phyloP scores from a whole-genome alignment of 2,888 invertebrate genomes.

The Acrobasis repandana region DNA sequence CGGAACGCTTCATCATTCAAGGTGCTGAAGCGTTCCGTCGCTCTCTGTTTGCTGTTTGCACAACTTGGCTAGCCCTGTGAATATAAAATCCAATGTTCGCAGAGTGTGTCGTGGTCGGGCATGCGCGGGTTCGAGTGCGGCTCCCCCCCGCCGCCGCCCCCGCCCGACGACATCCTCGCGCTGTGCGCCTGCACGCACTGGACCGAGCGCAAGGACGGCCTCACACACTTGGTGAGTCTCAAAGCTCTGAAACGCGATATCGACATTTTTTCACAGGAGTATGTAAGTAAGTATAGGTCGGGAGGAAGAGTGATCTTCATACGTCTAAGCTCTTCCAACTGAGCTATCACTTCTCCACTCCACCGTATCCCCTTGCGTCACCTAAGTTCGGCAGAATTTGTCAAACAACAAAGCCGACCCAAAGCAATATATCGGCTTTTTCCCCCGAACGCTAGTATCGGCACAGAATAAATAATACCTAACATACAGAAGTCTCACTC shows the following conservation, averaged over 20 bases:
- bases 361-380: no score
- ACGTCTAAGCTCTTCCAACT: no score
- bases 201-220: constrained; percentile 97
- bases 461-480: no score
- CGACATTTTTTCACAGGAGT: not conserved
- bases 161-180: constrained; percentile 90
- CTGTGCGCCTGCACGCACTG: constrained; percentile 95
- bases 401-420: no score
- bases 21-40: no score
- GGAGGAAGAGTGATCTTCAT: not conserved
- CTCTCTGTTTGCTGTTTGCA: not conserved
- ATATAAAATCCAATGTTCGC: constrained; percentile 36
- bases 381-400: no score
- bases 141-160: constrained; percentile 74
- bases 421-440: no score
- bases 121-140: constrained; percentile 85
- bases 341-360: no score
- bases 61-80: not conserved
- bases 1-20: no score
- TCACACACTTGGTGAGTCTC: constrained; percentile 89
- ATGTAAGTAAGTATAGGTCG: no score
- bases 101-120: constrained; percentile 93
- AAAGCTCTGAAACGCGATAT: not conserved
- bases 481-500: no score
- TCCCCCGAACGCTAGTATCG: no score